phyloP scores from a whole-genome alignment of 2,797 vertebrate species.

The Lates japonicus region DNA sequence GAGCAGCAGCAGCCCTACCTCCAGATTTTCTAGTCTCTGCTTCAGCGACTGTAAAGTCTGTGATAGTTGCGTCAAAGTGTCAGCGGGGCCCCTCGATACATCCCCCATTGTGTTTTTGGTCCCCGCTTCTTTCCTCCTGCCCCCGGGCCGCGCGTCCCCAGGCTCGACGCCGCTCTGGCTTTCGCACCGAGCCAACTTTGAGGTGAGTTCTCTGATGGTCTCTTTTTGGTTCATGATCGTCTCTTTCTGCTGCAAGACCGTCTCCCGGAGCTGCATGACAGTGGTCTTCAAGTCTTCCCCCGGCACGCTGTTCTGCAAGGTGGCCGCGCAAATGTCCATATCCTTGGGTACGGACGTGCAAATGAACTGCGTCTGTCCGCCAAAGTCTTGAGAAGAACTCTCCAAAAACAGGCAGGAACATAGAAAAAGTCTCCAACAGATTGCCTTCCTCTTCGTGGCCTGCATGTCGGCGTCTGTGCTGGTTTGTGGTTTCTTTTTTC shows the following conservation, averaged over 20 bases:
- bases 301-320: conserved; percentile 90
- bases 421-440: conserved; percentile 87
- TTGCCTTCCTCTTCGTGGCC: conserved; percentile 67
- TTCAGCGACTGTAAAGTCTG: conserved; percentile 97
- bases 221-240: conserved; percentile 98
- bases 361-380: conserved; percentile 94
- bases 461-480: conserved; percentile 70
- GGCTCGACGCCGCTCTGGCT: conserved; percentile 91
- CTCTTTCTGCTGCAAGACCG: conserved; percentile 96
- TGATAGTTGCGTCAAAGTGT: conserved; percentile 95
- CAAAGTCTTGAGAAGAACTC: conserved; percentile 89
- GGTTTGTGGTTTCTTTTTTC: background rate
- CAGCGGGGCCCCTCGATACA: conserved; percentile 92
- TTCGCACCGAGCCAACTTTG: conserved; percentile 95
- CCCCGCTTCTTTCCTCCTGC: conserved; percentile 87
- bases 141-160: conserved; percentile 85
- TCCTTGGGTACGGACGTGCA: conserved; percentile 98
- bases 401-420: conserved; percentile 84
- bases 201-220: conserved; percentile 95
- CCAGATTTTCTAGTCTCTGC: conserved; percentile 94
- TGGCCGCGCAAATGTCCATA: conserved; percentile 94
- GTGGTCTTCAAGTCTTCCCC: conserved; percentile 92
- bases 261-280: conserved; percentile 95
- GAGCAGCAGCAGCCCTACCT: conserved; percentile 84
- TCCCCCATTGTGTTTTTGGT: conserved; percentile 97